phyloP scores from a whole-genome alignment of 2,888 invertebrate species.

The Tenodera sinensis region DNA sequence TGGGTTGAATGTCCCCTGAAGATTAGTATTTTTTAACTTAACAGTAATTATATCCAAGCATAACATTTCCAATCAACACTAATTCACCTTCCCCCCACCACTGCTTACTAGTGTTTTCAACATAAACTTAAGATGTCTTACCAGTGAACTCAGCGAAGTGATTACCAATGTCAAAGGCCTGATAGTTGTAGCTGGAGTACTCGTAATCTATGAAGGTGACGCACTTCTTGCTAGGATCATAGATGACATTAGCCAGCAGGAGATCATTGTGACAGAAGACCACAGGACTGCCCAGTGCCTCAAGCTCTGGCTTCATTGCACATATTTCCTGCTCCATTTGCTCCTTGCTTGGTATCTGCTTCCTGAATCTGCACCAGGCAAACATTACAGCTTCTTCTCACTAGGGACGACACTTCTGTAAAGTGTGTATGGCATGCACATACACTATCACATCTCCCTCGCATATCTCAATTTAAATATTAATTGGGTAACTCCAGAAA shows the following conservation, averaged over 20 bases:
- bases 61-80: too few relatives aligned
- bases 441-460: not conserved
- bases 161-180: conserved; percentile 94
- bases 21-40: too few relatives aligned
- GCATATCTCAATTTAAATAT: too few relatives aligned
- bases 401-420: not conserved
- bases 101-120: too few relatives aligned
- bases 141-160: conserved; percentile 98
- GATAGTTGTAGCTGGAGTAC: conserved; percentile 90
- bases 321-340: conserved; percentile 68
- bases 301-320: conserved; percentile 60
- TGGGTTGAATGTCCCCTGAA: too few relatives aligned
- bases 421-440: not conserved
- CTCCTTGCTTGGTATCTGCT: conserved; percentile 62
- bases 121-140: conserved; percentile 43
- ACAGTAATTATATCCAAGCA: too few relatives aligned
- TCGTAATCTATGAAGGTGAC: conserved; percentile 97
- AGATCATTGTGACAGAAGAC: conserved; percentile 98
- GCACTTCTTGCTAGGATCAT: conserved; percentile 58
- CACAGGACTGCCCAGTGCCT: conserved; percentile 65
- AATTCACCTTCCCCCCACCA: too few relatives aligned
- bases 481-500: too few relatives aligned
- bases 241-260: conserved; percentile 89
- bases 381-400: not conserved
- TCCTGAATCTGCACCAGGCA: conserved; percentile 55